phyloP scores from a whole-genome alignment of 2,113 vertebrate species.

The Limnothrissa miodon region DNA sequence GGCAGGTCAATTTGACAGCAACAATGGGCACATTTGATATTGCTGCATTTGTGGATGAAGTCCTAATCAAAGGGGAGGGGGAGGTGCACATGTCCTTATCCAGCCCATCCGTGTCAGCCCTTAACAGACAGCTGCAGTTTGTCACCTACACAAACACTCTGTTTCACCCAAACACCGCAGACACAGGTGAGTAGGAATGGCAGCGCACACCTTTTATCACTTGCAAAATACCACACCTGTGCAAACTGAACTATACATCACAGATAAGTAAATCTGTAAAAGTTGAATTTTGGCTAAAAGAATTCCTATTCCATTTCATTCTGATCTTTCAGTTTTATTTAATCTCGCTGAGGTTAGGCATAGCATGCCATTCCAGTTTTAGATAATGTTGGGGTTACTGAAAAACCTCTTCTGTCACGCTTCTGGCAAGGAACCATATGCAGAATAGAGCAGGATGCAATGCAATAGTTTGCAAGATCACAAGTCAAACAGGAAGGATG shows the following conservation, averaged over 20 bases:
- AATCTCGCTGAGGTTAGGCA: neutral
- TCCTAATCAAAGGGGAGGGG: constrained; percentile 73
- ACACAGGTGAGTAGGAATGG: constrained; percentile 70
- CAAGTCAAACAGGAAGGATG: no score
- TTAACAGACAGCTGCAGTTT: constrained; percentile 88
- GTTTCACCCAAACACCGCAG: constrained; percentile 83
- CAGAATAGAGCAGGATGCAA: no score
- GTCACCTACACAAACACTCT: constrained; percentile 82
- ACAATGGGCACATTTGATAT: constrained; percentile 79
- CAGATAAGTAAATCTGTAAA: neutral
- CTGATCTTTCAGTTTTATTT: neutral
- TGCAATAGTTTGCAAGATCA: no score
- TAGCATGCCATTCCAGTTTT: neutral
- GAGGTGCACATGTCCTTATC: constrained; percentile 67
- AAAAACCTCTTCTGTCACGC: no score
- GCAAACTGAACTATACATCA: neutral
- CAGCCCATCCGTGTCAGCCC: constrained; percentile 65
- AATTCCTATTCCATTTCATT: neutral
- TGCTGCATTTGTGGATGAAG: constrained; percentile 76
- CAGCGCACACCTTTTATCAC: neutral
- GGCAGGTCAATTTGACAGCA: constrained; percentile 79
- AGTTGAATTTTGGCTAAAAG: neutral
- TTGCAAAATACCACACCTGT: neutral
- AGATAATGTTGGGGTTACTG: neutral
- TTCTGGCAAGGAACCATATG: no score